Conservation (phyloP, 2,113 vertebrate genomes). For the Enhydra lutris region DNA sequence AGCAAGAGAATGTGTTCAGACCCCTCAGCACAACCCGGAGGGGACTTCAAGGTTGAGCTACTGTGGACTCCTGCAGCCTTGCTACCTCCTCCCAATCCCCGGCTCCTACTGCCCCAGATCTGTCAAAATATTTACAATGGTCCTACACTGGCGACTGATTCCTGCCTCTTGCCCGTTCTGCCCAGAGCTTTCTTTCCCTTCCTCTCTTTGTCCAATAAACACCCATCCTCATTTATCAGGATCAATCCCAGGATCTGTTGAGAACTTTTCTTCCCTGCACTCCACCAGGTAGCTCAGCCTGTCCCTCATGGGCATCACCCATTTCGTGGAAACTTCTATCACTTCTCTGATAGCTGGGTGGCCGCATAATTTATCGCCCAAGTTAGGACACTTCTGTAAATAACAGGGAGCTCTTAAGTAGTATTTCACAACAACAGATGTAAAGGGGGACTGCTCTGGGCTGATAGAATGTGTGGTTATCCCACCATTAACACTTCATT, state of each 20-base stretch:
- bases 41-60: not conserved
- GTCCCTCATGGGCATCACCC: not conserved
- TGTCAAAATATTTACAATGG: not conserved
- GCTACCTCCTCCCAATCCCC: no score
- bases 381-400: not conserved
- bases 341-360: not conserved
- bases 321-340: not conserved
- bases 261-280: not conserved
- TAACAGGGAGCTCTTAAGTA: not conserved
- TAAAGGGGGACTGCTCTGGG: not conserved
- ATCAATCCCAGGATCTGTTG: not conserved
- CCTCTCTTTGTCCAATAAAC: not conserved
- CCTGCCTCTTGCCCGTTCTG: not conserved
- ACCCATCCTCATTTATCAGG: not conserved
- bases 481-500: not conserved
- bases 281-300: not conserved
- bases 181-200: not conserved
- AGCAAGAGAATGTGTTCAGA: not conserved
- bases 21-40: not conserved
- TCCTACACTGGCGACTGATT: fast-evolving
- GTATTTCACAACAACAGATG: not conserved
- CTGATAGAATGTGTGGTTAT: not conserved
- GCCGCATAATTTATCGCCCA: not conserved
- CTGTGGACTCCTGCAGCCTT: not conserved
- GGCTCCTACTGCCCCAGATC: not conserved